These are phyloP conservation scores for Campoplex nolae DNA, from an alignment of 2,888 invertebrate genomes.

Conservation along the genomic window DNA sequence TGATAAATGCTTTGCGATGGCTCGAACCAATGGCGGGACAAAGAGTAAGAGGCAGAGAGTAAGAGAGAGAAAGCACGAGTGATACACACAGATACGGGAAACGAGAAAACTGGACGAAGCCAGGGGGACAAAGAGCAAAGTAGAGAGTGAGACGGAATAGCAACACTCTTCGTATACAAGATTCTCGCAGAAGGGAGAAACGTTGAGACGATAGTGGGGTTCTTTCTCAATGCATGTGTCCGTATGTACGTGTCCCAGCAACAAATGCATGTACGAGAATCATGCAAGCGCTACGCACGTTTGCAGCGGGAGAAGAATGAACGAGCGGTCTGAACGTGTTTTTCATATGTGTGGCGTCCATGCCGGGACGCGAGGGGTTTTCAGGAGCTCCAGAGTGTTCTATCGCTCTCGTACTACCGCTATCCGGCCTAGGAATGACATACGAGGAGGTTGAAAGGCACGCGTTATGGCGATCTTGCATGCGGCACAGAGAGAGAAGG, in stretches of 20 bases:
- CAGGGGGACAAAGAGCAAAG: conserved; percentile 18
- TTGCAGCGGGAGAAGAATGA: conserved; percentile 67
- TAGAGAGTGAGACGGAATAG: not conserved
- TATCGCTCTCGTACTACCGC: conserved; percentile 51
- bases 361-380: not conserved
- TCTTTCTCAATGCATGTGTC: conserved; percentile 39
- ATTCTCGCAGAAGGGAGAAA: conserved; percentile 14
- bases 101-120: conserved; percentile 25
- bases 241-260: conserved; percentile 1
- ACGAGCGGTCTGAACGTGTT: conserved; percentile 60
- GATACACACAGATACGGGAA: conserved; percentile 24
- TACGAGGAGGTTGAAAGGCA: conserved; percentile 51
- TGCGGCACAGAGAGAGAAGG: conserved; percentile 41
- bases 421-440: conserved; percentile 72
- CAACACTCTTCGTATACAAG: not conserved
- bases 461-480: conserved; percentile 24
- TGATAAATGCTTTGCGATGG: conserved; percentile 30
- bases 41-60: conserved; percentile 44
- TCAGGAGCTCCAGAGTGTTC: conserved; percentile 30
- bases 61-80: conserved; percentile 57
- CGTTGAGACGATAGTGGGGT: conserved; percentile 16
- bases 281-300: not conserved
- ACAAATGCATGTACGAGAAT: not conserved
- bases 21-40: conserved; percentile 60
- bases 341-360: not conserved